Percentiles rank a stretch among this genome's conserved stretches.
These are phyloP conservation scores for Tipula confusa DNA, from an alignment of 2,888 invertebrate genomes.

Conservation along the genomic window DNA sequence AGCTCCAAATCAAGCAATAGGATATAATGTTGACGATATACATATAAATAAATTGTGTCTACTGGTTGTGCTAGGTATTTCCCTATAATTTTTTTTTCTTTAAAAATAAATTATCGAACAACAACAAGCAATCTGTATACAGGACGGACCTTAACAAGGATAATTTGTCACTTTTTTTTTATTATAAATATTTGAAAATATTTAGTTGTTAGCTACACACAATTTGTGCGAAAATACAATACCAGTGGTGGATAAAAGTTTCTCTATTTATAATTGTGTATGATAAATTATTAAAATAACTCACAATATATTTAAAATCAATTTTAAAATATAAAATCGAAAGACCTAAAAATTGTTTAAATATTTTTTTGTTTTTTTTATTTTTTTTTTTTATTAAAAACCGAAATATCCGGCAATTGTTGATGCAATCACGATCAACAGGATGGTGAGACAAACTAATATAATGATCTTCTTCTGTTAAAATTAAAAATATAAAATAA, in stretches of 20 bases:
- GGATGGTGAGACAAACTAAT: slow-evolving; percentile 79
- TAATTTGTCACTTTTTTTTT: neutral
- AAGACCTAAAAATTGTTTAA: neutral
- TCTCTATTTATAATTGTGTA: neutral
- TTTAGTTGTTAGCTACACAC: slow-evolving; percentile 15
- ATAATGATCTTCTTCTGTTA: slow-evolving; percentile 93
- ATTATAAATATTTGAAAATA: neutral
- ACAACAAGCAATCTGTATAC: neutral
- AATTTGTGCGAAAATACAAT: slow-evolving; percentile 20
- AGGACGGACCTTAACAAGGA: neutral
- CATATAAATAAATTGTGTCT: neutral
- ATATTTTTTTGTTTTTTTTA: neutral
- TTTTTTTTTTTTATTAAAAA: slow-evolving; percentile 44
- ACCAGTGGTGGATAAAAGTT: neutral
- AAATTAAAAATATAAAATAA: slow-evolving; percentile 42
- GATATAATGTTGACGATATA: neutral
- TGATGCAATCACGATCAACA: slow-evolving; percentile 66
- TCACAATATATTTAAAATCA: slow-evolving; percentile 1
- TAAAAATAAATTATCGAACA: neutral
- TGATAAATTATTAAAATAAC: neutral
- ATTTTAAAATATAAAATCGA: neutral
- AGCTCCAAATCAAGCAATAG: neutral
- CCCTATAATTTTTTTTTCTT: no score
- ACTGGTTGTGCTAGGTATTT: neutral
- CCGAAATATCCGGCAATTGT: slow-evolving; percentile 65